phyloP scores from a whole-genome alignment of 2,113 vertebrate genomes.

The Dicerorhinus sumatrensis region DNA sequence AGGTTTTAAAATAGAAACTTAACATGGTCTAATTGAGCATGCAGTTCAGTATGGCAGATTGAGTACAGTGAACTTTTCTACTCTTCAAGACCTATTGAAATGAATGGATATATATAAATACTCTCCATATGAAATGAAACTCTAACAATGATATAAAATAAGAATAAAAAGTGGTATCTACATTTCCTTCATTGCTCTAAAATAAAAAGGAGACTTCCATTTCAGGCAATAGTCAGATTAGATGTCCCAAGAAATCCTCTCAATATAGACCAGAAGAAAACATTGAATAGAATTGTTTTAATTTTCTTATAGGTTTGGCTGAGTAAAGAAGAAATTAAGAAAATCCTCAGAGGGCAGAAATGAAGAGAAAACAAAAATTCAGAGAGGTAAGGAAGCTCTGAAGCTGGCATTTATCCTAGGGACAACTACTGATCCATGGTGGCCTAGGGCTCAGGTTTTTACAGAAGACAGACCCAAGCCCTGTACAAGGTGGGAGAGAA shows the following conservation, averaged over 20 bases:
- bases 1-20: conserved; percentile 1
- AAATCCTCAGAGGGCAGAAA: neutral
- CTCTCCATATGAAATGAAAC: neutral
- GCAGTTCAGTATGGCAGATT: neutral
- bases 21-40: neutral
- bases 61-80: conserved; percentile 1
- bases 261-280: conserved; percentile 19
- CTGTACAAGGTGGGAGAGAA: neutral
- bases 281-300: conserved; percentile 12
- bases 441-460: neutral
- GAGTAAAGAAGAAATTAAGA: neutral
- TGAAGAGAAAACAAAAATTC: neutral
- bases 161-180: neutral
- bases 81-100: neutral
- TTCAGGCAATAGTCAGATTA: neutral
- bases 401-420: neutral
- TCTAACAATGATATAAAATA: neutral
- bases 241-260: neutral
- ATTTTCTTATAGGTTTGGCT: neutral
- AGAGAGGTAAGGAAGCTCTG: neutral
- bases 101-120: neutral
- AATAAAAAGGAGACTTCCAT: neutral
- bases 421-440: neutral
- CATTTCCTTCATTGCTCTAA: neutral
- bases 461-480: neutral